These are phyloP conservation scores for Sorex maritimensis DNA, from an alignment of 2,797 vertebrate genomes.

Conservation along the genomic window DNA sequence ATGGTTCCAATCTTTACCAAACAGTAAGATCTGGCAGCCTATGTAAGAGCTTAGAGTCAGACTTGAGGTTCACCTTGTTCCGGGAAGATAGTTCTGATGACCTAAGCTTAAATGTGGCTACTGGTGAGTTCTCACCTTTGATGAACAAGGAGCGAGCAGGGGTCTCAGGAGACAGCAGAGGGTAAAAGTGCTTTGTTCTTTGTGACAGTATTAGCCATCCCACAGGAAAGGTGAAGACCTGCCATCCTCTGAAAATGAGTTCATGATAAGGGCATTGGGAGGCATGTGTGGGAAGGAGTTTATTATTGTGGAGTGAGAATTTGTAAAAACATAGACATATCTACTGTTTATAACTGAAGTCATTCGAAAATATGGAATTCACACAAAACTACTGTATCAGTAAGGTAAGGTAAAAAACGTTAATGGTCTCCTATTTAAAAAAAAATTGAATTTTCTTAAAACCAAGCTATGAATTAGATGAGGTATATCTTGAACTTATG, in stretches of 20 bases:
- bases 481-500: not conserved
- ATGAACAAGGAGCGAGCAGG: slow-evolving; percentile 58
- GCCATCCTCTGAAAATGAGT: slow-evolving; percentile 68
- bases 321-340: slow-evolving; percentile 24
- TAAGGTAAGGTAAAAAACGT: not conserved
- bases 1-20: not conserved
- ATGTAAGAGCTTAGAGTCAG: slow-evolving; percentile 23
- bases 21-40: not conserved
- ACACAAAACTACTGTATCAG: not conserved
- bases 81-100: slow-evolving; percentile 4
- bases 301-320: not conserved
- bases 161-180: not conserved
- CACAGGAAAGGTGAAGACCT: slow-evolving; percentile 60
- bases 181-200: slow-evolving; percentile 55
- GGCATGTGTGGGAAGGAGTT: slow-evolving; percentile 37
- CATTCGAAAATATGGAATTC: slow-evolving; percentile 6
- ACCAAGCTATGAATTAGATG: not conserved
- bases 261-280: slow-evolving; percentile 48
- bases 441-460: not conserved
- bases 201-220: slow-evolving; percentile 54
- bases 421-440: not conserved
- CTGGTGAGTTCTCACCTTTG: slow-evolving; percentile 43
- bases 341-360: not conserved
- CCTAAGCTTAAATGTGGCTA: slow-evolving; percentile 29
- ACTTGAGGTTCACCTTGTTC: not conserved